Evolutionary conservation across 2,113 vertebrate species (phyloP).

Genomic region (Menura novaehollandiae): DNA sequence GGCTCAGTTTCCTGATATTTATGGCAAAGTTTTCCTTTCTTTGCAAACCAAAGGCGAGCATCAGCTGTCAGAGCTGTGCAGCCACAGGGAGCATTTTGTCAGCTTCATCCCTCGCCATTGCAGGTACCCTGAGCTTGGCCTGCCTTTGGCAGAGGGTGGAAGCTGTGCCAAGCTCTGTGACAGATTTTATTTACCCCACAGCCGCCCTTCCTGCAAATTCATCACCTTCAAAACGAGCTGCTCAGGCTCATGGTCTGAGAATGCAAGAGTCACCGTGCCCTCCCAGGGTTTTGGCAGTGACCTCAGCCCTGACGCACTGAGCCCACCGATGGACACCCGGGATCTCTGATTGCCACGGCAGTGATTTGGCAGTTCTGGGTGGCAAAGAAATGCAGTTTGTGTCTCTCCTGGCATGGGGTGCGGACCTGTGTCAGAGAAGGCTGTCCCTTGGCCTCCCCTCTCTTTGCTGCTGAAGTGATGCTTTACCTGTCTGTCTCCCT

Average conservation of each 20-base stretch:
- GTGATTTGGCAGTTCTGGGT: not conserved
- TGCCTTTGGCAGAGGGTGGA: not conserved
- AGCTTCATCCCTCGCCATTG: not conserved
- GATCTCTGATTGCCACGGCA: fast-evolving
- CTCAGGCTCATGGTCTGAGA: not conserved
- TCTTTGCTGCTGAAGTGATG: not conserved
- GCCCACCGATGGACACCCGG: not conserved
- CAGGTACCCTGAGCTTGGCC: not conserved
- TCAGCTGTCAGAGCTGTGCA: not conserved
- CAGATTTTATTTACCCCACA: not conserved
- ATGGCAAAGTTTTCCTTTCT: not conserved
- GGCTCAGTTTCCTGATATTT: not conserved
- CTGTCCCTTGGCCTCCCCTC: not conserved
- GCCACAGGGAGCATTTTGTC: not conserved
- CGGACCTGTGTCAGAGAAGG: not conserved
- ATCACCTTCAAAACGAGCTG: not conserved
- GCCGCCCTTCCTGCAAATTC: not conserved
- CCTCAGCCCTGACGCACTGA: not conserved
- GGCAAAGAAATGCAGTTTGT: not conserved
- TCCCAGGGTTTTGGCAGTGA: not conserved
- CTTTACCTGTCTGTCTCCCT: not conserved
- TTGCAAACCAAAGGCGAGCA: not conserved
- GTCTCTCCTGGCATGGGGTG: not conserved
- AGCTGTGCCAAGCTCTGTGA: not conserved
- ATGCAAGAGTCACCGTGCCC: not conserved